phyloP scores from a whole-genome alignment of 2,113 vertebrate genomes.

The Pao palembangensis region DNA sequence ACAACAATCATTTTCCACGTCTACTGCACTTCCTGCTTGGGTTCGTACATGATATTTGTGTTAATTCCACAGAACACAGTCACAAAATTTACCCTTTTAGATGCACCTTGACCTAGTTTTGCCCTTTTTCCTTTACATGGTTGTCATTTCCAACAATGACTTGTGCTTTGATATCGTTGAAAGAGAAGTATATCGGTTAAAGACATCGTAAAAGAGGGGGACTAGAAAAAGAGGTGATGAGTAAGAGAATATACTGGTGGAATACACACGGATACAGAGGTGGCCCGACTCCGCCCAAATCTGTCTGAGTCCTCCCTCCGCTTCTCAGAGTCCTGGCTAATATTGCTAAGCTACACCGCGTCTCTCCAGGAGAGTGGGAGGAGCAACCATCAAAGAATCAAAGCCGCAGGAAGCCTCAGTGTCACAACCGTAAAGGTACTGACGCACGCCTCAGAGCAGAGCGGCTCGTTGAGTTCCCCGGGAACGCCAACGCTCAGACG shows the following conservation, averaged over 20 bases:
- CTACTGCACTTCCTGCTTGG: slow-evolving; percentile 58
- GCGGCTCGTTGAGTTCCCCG: not conserved
- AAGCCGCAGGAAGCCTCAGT: slow-evolving; percentile 27
- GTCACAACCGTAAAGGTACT: slow-evolving; percentile 15
- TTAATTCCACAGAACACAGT: slow-evolving; percentile 72
- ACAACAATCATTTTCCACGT: slow-evolving; percentile 76
- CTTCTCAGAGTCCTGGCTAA: slow-evolving; percentile 55
- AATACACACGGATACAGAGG: slow-evolving; percentile 72
- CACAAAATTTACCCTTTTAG: slow-evolving; percentile 73
- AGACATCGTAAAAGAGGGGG: slow-evolving; percentile 66
- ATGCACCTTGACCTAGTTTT: slow-evolving; percentile 57
- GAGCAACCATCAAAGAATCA: not conserved
- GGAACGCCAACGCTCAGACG: not conserved
- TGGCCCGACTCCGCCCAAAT: slow-evolving; percentile 62
- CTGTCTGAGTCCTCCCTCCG: slow-evolving; percentile 46
- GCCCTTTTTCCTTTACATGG: slow-evolving; percentile 38
- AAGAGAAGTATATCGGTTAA: slow-evolving; percentile 42
- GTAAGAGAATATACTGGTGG: slow-evolving; percentile 68
- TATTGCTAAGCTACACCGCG: slow-evolving; percentile 59
- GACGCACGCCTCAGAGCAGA: slow-evolving; percentile 20
- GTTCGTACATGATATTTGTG: slow-evolving; percentile 73
- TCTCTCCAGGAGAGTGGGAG: not conserved
- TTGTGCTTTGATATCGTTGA: slow-evolving; percentile 78
- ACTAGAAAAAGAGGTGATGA: slow-evolving; percentile 60
- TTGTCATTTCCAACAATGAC: slow-evolving; percentile 70